Percentiles rank a stretch among this genome's conserved stretches.
These are phyloP conservation scores for Lagenorhynchus albirostris DNA, from an alignment of 2,113 vertebrate genomes.

Conservation along the genomic window DNA sequence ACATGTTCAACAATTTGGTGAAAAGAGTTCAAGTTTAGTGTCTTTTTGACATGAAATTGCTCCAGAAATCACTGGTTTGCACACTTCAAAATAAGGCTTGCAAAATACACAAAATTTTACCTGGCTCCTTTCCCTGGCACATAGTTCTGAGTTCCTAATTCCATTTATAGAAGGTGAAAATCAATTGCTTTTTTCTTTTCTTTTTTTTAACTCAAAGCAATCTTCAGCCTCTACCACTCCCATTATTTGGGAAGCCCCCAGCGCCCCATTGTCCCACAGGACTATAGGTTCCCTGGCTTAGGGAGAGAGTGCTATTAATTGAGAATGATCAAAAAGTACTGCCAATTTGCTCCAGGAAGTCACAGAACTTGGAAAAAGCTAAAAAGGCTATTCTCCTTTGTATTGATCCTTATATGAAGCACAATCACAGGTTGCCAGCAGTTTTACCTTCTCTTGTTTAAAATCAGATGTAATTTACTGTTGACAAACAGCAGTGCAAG, in stretches of 20 bases:
- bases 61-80: background rate
- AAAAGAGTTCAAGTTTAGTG: background rate
- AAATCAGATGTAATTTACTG: constrained; percentile 70
- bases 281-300: constrained; percentile 43
- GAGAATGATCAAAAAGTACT: constrained; percentile 64
- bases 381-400: constrained; percentile 59
- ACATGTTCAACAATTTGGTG: background rate
- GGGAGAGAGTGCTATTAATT: constrained; percentile 47
- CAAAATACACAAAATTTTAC: background rate
- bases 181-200: constrained; percentile 14
- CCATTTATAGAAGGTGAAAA: constrained; percentile 55
- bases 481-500: constrained; percentile 65
- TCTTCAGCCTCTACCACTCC: constrained; percentile 12
- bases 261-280: background rate
- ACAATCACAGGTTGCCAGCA: constrained; percentile 49
- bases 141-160: constrained; percentile 14
- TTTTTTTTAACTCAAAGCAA: constrained; percentile 59
- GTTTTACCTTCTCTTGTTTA: constrained; percentile 67
- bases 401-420: constrained; percentile 60
- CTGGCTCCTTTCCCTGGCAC: background rate
- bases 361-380: constrained; percentile 53
- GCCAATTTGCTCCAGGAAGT: constrained; percentile 55
- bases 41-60: background rate
- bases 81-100: background rate
- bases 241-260: background rate